These are phyloP conservation scores for Listronotus oregonensis DNA, from an alignment of 1,140 invertebrate species.

Conservation along the genomic window DNA sequence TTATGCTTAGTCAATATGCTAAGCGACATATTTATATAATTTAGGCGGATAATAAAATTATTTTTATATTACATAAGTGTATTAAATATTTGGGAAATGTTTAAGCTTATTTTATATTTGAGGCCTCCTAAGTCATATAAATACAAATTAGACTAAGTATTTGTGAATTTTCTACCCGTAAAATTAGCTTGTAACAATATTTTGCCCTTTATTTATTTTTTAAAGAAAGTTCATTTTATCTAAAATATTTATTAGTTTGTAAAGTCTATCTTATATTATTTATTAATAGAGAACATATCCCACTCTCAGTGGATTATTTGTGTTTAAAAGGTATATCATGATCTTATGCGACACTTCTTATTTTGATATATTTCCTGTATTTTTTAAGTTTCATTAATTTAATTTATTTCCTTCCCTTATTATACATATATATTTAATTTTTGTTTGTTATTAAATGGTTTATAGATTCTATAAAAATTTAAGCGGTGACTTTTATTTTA, in stretches of 20 bases:
- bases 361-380: conserved; percentile 23
- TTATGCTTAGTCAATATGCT: conserved; percentile 21
- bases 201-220: conserved; percentile 12
- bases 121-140: conserved; percentile 7
- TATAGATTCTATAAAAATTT: conserved; percentile 17
- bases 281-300: no score
- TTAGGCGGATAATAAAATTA: conserved; percentile 19
- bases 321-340: no score
- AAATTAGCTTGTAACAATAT: conserved; percentile 24
- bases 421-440: conserved; percentile 12
- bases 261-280: conserved; percentile 16
- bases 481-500: conserved; percentile 5
- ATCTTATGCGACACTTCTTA: no score
- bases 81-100: conserved; percentile 25
- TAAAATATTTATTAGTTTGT: conserved; percentile 16
- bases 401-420: neutral
- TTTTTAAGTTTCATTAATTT: conserved; percentile 20
- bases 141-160: conserved; percentile 21
- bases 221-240: conserved; percentile 24
- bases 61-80: conserved; percentile 3
- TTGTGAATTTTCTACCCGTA: conserved; percentile 29
- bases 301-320: no score
- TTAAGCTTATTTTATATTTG: conserved; percentile 20
- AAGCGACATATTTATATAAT: conserved; percentile 4
- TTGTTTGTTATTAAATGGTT: conserved; percentile 25